Base-by-base conservation (phyloP, 2,113 vertebrate species). In the Dipodomys spectabilis region DNA sequence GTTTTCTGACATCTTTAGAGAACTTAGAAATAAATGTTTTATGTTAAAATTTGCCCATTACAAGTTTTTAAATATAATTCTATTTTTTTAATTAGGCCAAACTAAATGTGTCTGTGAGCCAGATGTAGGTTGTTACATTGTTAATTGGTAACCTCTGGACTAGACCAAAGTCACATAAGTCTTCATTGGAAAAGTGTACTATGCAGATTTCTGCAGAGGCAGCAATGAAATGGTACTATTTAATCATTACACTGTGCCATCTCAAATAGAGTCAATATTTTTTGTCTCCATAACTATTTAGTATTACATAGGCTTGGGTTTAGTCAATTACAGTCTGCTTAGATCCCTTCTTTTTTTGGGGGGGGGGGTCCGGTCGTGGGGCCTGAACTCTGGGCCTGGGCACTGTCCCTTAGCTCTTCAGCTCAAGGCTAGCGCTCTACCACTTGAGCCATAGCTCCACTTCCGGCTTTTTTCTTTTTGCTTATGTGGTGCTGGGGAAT, bases 301-400 rank as follows among this genome's bases (percentile, higher is more conserved):
- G 35, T 64, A 75, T 86, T 91, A 68, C 62, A 90, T 49, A 94
- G 91, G 53, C 79, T 83, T 83, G 25, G 75, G 88, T 94, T 67
- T 44, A 92, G 80, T 94, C 89, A 95, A 94, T 96, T 96, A 95
- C 1, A 86, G 28, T 44, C 35, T 35, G 4, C 83, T 94, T 95
- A 90, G 71, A 92, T 82, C 27, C 74, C 91, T 88, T 28, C 71
- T 95, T 75, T 71, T 90, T 93, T 93, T 39, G 5, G 39, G 39
- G 39, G 39, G 39, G 39, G 39, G 39, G 39, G 39, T 39, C 39
- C 39, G 5, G 39, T 39, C 5, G 39, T 39, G 39, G 39, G 39
- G 39, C 39, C 39, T 39, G 39, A 39, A 39, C 39, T 39, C 39
- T 39, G 39, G 39, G 39, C 39, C 39, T 39, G 39, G 39, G 39